A percentile compares a stretch with the other conserved stretches of the same genome.
Evolutionary conservation across 2,888 invertebrate genomes (phyloP).

Genomic region (Timema cristinae): DNA sequence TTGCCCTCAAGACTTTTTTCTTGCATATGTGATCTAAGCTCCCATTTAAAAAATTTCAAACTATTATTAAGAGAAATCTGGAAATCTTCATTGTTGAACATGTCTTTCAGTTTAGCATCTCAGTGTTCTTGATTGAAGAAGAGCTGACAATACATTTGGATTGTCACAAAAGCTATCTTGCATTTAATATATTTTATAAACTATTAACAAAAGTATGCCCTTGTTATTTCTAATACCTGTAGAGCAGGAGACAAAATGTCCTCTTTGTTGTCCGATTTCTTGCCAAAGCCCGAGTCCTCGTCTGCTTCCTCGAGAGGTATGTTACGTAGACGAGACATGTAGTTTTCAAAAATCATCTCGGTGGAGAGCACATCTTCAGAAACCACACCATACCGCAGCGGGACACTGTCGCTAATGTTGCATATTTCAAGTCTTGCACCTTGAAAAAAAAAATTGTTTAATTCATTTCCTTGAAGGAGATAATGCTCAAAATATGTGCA

Average conservation of each 20-base stretch:
- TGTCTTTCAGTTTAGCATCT: no score
- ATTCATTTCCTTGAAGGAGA: neutral
- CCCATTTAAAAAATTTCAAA: no score
- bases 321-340: slow-evolving; percentile 76
- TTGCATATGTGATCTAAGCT: no score
- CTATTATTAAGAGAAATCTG: no score
- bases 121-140: no score
- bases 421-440: slow-evolving; percentile 96
- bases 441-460: slow-evolving; percentile 37
- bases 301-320: slow-evolving; percentile 88
- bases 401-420: slow-evolving; percentile 97
- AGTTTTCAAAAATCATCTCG: slow-evolving; percentile 99
- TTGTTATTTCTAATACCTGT: slow-evolving; percentile 50
- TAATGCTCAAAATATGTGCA: no score
- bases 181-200: no score
- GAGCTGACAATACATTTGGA: no score
- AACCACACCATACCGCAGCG: slow-evolving; percentile 99
- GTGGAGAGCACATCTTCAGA: slow-evolving; percentile 97
- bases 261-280: slow-evolving; percentile 63
- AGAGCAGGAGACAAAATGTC: slow-evolving; percentile 78
- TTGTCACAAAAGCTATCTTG: no score
- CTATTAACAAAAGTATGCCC: no score
- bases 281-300: slow-evolving; percentile 60
- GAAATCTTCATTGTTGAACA: no score
- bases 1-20: no score